Base-by-base conservation (phyloP, 2,113 vertebrate species). In the Vulpes vulpes region DNA sequence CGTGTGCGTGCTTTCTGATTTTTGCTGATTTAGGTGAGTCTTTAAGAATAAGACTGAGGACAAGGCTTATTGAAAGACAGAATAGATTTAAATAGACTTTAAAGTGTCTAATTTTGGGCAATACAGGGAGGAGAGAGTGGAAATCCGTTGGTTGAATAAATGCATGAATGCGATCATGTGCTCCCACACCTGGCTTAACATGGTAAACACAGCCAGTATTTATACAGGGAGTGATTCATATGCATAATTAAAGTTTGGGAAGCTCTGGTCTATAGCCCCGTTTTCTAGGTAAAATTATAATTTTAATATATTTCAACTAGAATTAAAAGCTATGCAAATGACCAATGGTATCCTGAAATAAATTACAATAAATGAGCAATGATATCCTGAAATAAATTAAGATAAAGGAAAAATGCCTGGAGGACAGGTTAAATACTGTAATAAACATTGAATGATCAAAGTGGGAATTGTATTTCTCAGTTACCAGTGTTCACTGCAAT, bases 321-420 rank as follows among this genome's bases (percentile, higher is more conserved):
- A 81, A 76, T 84, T 74, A 55, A 87, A 92, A 98, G 59, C n/a
- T 96, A 85, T 91, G 49, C 51, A 80, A 94, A 51, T 74, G 49
- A 85, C 30, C 71, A 89, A 55, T 38, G 57, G 80, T 38, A 80
- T 62, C 35, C 43, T 94, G 43, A 96, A 96, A 96, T 38, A 78
- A 73, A 60, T 83, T 62, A 25, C 9, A 23, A 59, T n/a, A 93
- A 84, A 55, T 69, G 55, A 69, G 49, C 55, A 74, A 64, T 51
- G 53, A 43, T 82, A 73, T 15, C n/a, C 79, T 92, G 53, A 94
- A 96, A 91, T 94, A 73, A 95, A 94, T 69, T 55, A 96, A 94
- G 82, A 82, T 49, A 16, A 80, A 91, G 80, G 59, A 76, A 91
- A 89, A 49, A 19, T 2, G 57, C 55, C 30, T 43, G 59, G 78